Percentiles rank a stretch among this genome's conserved stretches.
phyloP scores from a whole-genome alignment of 2,797 vertebrate genomes.

The Sparidentex hasta region DNA sequence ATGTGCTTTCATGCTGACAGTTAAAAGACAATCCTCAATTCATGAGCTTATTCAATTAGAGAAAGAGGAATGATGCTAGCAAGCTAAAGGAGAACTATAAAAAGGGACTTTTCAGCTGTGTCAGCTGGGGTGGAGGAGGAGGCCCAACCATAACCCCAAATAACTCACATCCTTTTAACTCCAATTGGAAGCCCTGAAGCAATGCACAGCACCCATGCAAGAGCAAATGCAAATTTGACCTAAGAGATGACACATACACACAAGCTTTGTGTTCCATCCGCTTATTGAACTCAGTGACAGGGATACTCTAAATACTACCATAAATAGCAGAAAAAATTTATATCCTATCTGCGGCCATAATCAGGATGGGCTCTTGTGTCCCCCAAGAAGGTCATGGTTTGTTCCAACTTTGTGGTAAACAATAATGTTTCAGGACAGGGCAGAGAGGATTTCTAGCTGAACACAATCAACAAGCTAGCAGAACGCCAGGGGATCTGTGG shows the following conservation, averaged over 20 bases:
- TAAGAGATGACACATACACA: constrained; percentile 10
- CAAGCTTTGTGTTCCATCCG: constrained; percentile 26
- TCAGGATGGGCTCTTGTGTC: not conserved
- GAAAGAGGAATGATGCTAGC: not conserved
- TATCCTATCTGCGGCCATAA: constrained; percentile 13
- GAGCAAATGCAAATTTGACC: constrained; percentile 23
- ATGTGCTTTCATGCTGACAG: not conserved
- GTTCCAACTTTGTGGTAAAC: constrained; percentile 17
- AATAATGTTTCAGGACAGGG: constrained; percentile 30
- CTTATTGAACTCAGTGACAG: constrained; percentile 29
- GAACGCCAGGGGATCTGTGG: constrained; percentile 24
- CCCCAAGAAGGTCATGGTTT: not conserved
- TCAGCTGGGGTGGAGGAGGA: not conserved
- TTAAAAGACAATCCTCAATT: not conserved
- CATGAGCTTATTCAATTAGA: not conserved
- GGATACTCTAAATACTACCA: constrained; percentile 16
- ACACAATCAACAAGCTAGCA: constrained; percentile 34
- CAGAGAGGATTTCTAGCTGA: constrained; percentile 19
- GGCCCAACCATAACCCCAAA: constrained; percentile 10
- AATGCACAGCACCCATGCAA: not conserved
- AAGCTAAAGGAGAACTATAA: constrained; percentile 6
- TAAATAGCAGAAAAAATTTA: constrained; percentile 25
- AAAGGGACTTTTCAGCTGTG: constrained; percentile 4
- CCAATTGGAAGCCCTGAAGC: constrained; percentile 25
- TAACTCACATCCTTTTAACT: constrained; percentile 31